Base-by-base conservation (phyloP, 2,888 invertebrate species). In the Morpho helenor region DNA sequence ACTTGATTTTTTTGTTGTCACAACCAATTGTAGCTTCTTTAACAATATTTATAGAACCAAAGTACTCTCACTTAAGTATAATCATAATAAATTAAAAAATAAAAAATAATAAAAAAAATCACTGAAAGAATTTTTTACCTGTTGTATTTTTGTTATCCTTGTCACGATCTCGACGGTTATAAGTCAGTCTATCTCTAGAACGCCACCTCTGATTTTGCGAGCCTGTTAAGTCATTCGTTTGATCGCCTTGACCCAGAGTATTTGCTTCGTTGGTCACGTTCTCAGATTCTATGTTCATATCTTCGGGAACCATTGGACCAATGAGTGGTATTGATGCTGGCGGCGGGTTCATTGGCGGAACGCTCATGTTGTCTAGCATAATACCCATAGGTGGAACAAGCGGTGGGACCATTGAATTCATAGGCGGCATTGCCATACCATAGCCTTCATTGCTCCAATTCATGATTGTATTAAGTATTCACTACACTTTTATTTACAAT, bases 241-340 rank as follows among this genome's bases (percentile, higher is more conserved):
- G 60, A 44, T 31, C 48, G 8, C 56, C 60, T 51, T 41, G 59
- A 53, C 56, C 60, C 49, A 23, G 59, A 53, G 7, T 39, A 8
- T 51, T 8, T 7, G 44, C 42, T n/a, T 59, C 54, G 22, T 39
- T 50, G 8, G 42, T 49, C 22, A 46, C 10, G 4, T 54, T 52
- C n/a, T 56, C 52, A 10, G 50, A 40, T 8, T 62, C 61, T n/a
- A 63, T 62, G 23, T 60, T 59, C 53, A 61, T 59, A 46, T 70
- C 73, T 6, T 49, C 52, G 2, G 70, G 68, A 6, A 63, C 49
- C 2, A 69, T 61, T 1, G 73, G 69, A 0, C 71, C 71, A 4
- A 70, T 71, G 8, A 72, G 9, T 0, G 62, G 49, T 40, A 61
- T 9, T 6, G 50, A 8, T 41, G 41, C 41, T 31, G 52, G 50